Evolutionary conservation across 2,113 vertebrate genomes (phyloP).

Genomic region (Pipra filicauda): DNA sequence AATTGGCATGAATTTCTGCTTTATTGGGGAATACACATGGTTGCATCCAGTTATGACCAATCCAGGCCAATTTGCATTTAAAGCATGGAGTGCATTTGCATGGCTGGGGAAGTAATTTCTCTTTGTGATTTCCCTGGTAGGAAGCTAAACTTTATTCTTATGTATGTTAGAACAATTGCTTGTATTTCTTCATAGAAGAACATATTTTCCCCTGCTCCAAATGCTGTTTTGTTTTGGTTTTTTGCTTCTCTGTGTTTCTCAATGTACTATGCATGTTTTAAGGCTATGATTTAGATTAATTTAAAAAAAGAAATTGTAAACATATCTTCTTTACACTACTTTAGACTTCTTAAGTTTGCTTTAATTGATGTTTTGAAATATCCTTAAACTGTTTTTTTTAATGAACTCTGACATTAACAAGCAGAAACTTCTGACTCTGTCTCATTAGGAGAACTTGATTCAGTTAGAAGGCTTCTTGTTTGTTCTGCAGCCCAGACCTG

Average conservation of each 20-base stretch:
- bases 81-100: not conserved
- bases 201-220: not conserved
- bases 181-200: not conserved
- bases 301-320: not conserved
- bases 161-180: not conserved
- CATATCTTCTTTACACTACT: not conserved
- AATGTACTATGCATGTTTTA: not conserved
- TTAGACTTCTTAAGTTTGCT: not conserved
- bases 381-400: not conserved
- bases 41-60: not conserved
- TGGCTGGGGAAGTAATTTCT: not conserved
- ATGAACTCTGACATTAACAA: not conserved
- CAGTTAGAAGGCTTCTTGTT: not conserved
- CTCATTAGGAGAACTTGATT: not conserved
- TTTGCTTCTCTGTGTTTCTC: not conserved
- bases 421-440: not conserved
- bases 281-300: not conserved
- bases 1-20: not conserved
- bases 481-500: not conserved
- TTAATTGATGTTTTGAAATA: not conserved
- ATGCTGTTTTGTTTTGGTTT: not conserved
- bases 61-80: not conserved
- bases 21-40: accelerated
- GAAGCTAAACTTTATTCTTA: not conserved
- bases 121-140: not conserved